Evolutionary conservation across 2,888 invertebrate species (phyloP), one percentile per base, ranked within the genome.

Genomic region (Argyresthia goedartella): DNA sequence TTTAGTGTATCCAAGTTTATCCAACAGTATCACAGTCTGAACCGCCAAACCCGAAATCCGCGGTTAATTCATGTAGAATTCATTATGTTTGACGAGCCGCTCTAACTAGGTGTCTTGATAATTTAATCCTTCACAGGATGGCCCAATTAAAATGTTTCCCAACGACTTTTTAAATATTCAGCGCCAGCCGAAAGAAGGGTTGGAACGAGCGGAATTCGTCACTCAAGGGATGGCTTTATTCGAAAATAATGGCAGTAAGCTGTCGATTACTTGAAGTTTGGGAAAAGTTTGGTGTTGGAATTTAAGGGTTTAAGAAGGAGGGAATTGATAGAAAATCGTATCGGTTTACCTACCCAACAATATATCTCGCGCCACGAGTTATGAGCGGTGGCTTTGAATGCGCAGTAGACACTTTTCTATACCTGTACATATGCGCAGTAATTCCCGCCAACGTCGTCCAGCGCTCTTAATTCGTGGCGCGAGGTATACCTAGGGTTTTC

Each of bases 111-210:
- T 85, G 85, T 82, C 86, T 85, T 86, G 81, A 86, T 85, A 85
- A 85, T 86, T 85, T 86, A 86, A 86, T 86, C 85, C 82, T 75
- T 71, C 25, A 65, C 79, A 69, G 76, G 80, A 78, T 81, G 78
- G 79, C 75, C 81, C 86, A 84, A 85, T 85, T 85, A 85, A 79
- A 81, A 76, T 78, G 76, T 81, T 81, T 71, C 74, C 47, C 80
- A 80, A 84, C 81, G 84, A 85, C 81, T 85, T 85, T 86, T 85
- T 85, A 86, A 85, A 86, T 86, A 86, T 85, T 84, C 81, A 80
- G 60, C 35, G 35, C 35, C 36, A 13, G 8, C 60, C 61, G 67
- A 78, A 51, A 77, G 52, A 54, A 54, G 54, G 54, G 54, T 49
- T 51, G 82, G 69, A 76, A 72, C 69, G 67, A 66, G 71, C 72